Percentiles rank a stretch among this genome's conserved stretches.
Evolutionary conservation across 2,113 vertebrate species (phyloP).

Genomic region (Boulengeromyrus knoepffleri): DNA sequence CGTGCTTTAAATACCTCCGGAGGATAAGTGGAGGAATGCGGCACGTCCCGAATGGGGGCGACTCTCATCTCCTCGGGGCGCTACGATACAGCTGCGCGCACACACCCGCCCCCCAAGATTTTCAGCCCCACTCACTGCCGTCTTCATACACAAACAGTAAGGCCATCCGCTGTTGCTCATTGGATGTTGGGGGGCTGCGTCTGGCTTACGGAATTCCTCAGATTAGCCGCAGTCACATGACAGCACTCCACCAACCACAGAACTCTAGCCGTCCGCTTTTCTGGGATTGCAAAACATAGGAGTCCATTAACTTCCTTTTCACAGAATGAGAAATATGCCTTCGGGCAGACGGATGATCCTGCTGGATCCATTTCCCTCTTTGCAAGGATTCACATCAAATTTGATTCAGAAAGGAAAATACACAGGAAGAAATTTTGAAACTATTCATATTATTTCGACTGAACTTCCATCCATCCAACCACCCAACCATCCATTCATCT

Average conservation of each 20-base stretch:
- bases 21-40: neutral
- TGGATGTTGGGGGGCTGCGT: neutral
- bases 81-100: neutral
- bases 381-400: neutral
- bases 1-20: neutral
- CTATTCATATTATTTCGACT: neutral
- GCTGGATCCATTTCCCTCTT: neutral
- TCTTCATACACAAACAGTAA: neutral
- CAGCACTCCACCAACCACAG: neutral
- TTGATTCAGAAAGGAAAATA: neutral
- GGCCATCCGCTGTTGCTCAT: neutral
- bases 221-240: neutral
- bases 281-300: neutral
- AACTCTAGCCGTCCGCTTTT: neutral
- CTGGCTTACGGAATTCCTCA: neutral
- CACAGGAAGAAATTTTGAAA: neutral
- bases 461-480: neutral
- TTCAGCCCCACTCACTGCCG: neutral
- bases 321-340: neutral
- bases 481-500: neutral
- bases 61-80: neutral
- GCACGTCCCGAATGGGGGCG: neutral
- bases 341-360: neutral
- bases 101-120: neutral
- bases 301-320: neutral